These are phyloP conservation scores for Brachionus asplanchnoidis DNA, from an alignment of 1,140 invertebrate genomes.

Conservation along the genomic window DNA sequence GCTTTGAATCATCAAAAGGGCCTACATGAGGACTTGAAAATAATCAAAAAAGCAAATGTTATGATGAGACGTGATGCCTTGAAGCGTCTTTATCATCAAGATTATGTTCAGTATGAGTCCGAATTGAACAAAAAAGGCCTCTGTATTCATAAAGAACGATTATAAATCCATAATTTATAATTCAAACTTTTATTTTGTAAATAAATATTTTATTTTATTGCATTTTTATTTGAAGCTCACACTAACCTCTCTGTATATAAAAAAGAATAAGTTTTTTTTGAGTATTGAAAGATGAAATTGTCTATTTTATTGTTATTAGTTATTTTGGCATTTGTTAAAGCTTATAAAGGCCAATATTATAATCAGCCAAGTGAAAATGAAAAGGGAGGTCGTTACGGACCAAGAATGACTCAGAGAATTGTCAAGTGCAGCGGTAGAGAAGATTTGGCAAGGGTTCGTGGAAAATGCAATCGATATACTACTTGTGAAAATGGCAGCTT, in stretches of 20 bases:
- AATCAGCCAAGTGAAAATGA: neutral
- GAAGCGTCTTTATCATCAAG: slow-evolving; percentile 5
- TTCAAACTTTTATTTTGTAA: slow-evolving; percentile 5
- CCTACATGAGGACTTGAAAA: neutral
- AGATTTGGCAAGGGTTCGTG: neutral
- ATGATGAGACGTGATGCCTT: slow-evolving; percentile 17
- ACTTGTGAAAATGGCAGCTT: neutral
- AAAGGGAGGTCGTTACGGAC: neutral
- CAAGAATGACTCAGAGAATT: neutral
- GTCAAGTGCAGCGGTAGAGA: neutral
- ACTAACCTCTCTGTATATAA: neutral
- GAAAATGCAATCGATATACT: neutral
- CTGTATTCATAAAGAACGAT: slow-evolving; percentile 40
- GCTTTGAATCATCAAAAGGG: neutral
- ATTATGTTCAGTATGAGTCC: neutral
- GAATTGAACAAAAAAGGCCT: slow-evolving; percentile 25
- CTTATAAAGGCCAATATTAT: neutral
- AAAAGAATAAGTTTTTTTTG: neutral
- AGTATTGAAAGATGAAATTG: neutral
- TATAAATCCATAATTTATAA: neutral
- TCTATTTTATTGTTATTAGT: neutral
- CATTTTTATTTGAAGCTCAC: neutral
- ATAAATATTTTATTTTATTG: neutral
- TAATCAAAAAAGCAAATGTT: slow-evolving; percentile 7
- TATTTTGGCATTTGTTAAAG: neutral